Conservation (phyloP, 2,888 invertebrate species). For the Siphlonurus alternatus region DNA sequence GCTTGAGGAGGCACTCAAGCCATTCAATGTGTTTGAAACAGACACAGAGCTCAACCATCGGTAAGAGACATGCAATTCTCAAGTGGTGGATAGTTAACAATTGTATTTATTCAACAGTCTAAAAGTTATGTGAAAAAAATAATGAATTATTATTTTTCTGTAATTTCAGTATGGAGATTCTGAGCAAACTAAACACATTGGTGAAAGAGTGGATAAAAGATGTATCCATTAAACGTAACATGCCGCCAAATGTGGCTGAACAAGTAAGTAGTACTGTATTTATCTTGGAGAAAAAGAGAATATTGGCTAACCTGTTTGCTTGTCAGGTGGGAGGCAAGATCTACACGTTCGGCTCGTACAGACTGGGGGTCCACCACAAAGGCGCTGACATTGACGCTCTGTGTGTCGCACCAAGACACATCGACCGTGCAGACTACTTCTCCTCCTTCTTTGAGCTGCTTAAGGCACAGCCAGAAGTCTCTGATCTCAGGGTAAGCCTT, state of each 20-base stretch:
- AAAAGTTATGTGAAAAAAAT: background rate
- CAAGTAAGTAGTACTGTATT: slow-evolving; percentile 30
- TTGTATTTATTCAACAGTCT: background rate
- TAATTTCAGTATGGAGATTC: slow-evolving; percentile 33
- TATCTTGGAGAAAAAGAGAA: too few relatives aligned
- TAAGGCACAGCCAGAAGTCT: slow-evolving; percentile 69
- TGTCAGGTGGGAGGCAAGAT: slow-evolving; percentile 82
- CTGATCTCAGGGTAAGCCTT: slow-evolving; percentile 51
- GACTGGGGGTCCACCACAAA: slow-evolving; percentile 40
- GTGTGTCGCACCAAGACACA: slow-evolving; percentile 93
- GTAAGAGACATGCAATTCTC: slow-evolving; percentile 17
- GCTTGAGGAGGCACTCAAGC: slow-evolving; percentile 57
- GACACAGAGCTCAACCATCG: slow-evolving; percentile 81
- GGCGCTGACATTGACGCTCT: slow-evolving; percentile 98
- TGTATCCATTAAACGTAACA: slow-evolving; percentile 73
- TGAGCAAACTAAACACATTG: slow-evolving; percentile 65
- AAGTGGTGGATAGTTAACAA: background rate
- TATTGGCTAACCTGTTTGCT: background rate
- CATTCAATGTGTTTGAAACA: slow-evolving; percentile 79
- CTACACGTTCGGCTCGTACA: slow-evolving; percentile 97
- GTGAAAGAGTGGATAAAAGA: slow-evolving; percentile 91
- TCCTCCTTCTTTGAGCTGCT: slow-evolving; percentile 83
- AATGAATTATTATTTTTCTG: background rate
- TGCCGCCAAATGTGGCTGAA: slow-evolving; percentile 80
- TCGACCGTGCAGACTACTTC: slow-evolving; percentile 88